phyloP scores from a whole-genome alignment of 2,888 invertebrate species.

The Sepioteuthis lessoniana region DNA sequence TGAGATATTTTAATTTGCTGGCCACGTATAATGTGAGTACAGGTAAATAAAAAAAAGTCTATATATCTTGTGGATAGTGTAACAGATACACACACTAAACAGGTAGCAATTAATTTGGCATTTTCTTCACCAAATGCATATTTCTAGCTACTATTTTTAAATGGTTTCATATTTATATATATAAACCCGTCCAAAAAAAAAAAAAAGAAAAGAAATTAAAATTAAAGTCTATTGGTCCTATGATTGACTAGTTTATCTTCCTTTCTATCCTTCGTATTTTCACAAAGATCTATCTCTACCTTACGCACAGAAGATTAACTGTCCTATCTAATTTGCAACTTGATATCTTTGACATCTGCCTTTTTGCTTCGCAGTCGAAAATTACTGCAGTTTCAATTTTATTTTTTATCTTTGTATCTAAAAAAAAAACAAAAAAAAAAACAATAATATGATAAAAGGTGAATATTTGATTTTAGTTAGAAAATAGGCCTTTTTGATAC shows the following conservation, averaged over 20 bases:
- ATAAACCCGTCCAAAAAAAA: neutral
- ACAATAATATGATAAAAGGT: neutral
- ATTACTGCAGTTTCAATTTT: too few relatives aligned
- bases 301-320: too few relatives aligned
- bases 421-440: too few relatives aligned
- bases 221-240: neutral
- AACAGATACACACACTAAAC: neutral
- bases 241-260: neutral
- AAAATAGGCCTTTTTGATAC: neutral
- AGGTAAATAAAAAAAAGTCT: neutral
- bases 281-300: neutral
- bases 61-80: neutral
- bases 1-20: neutral
- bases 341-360: too few relatives aligned
- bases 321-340: too few relatives aligned
- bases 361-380: too few relatives aligned
- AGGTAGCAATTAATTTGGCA: neutral
- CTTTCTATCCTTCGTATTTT: neutral
- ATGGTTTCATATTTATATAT: neutral
- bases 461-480: neutral
- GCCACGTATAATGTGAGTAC: neutral
- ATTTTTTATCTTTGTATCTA: too few relatives aligned
- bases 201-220: neutral
- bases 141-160: neutral
- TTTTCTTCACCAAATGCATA: neutral